Base-by-base conservation (phyloP, 2,797 vertebrate species). In the Ceryle rudis region DNA sequence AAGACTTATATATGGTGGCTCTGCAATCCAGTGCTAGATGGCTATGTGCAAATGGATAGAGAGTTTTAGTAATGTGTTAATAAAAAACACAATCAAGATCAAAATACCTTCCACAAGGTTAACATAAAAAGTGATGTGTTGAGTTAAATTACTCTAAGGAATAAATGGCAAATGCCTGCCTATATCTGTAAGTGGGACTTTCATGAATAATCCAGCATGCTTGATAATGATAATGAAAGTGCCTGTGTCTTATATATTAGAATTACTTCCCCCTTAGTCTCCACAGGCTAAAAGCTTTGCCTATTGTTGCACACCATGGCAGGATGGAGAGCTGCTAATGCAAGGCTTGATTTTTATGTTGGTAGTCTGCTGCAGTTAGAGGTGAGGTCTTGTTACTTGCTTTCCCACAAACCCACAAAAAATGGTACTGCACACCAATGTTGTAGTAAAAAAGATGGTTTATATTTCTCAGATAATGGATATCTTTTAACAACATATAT, bases 111-210 rank as follows among this genome's bases (percentile, higher is more conserved):
- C 81, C 84, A 91, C 23, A 33, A 94, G 75, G 28, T 83, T 87
- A 91, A 78, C 61, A 70, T 62, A n/a, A 93, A 77, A 96, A 97
- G 69, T 37, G 35, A 74, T 86, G n/a, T 7, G 62, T 65, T 93
- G 64, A 86, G 65, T 92, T 90, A 94, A 95, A 89, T 90, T 92
- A 73, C 81, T 21, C 44, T 46, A 78, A 86, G 46, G 82, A 91
- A 94, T 90, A 89, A 95, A 80, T 94, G 85, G 86, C 58, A 96
- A 89, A 93, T 89, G 73, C 44, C 47, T 87, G 37, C 81, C 95
- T 87, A 49, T 70, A 66, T 85, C 47, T 47, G 5, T 73, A 91
- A 96, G 82, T 37, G 81, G 25, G 49, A 62, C 49, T 96, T 94
- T 90, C 66, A 95, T 91, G 85, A 94, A 84, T 93, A 93, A 94